Conservation (phyloP, 2,113 vertebrate species). For the Phyllostomus hastatus region DNA sequence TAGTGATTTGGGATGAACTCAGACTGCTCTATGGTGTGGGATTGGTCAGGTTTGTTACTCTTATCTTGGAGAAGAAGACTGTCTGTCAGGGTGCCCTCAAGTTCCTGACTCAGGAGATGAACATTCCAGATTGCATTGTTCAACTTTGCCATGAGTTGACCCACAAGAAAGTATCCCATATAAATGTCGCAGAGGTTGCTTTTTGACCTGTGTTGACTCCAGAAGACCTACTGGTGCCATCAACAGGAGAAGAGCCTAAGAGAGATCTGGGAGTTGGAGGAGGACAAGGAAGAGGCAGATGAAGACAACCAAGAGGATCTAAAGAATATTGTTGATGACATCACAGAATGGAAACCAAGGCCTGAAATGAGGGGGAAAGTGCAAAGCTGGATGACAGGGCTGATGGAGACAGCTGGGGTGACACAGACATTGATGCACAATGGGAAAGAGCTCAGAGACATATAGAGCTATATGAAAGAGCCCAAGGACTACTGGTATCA, state of each 20-base stretch:
- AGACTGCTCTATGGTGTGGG: slow-evolving; percentile 92
- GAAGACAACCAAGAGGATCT: slow-evolving; percentile 75
- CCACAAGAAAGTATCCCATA: slow-evolving; percentile 88
- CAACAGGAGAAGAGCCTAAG: slow-evolving; percentile 86
- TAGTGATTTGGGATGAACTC: slow-evolving; percentile 88
- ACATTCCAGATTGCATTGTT: slow-evolving; percentile 95
- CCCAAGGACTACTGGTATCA: slow-evolving; percentile 86
- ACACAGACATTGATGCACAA: slow-evolving; percentile 24
- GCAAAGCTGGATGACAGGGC: not conserved
- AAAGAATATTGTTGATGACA: slow-evolving; percentile 30
- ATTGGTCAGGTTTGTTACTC: slow-evolving; percentile 93
- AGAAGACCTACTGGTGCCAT: slow-evolving; percentile 92
- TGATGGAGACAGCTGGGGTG: slow-evolving; percentile 1
- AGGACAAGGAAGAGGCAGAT: slow-evolving; percentile 75
- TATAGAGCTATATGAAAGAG: slow-evolving; percentile 86
- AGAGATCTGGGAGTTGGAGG: slow-evolving; percentile 84
- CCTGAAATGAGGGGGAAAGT: slow-evolving; percentile 26
- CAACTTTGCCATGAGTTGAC: slow-evolving; percentile 93
- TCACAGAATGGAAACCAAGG: slow-evolving; percentile 23
- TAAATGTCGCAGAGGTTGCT: slow-evolving; percentile 94
- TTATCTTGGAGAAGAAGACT: slow-evolving; percentile 93
- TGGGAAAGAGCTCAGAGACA: slow-evolving; percentile 78
- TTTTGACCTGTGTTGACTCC: slow-evolving; percentile 92
- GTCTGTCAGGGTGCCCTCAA: slow-evolving; percentile 83
- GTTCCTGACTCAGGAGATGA: slow-evolving; percentile 88